Percentiles rank a stretch among this genome's conserved stretches.
These are phyloP conservation scores for Eustalomyia histrio DNA, from an alignment of 2,888 invertebrate species.

Conservation along the genomic window DNA sequence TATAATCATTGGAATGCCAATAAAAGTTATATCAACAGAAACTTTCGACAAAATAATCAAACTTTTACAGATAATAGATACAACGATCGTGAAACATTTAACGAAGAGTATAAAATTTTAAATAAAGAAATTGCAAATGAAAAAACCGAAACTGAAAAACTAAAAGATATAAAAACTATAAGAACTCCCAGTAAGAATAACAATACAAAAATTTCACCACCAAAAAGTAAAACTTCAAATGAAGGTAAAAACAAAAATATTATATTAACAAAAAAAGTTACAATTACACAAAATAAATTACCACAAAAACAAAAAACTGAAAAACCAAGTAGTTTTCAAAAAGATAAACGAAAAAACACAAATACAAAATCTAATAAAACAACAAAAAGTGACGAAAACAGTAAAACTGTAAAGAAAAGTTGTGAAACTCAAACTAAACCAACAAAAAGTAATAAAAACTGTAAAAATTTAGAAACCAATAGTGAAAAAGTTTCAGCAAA, in stretches of 20 bases:
- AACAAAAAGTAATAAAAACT: not conserved
- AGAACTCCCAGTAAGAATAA: not conserved
- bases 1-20: slow-evolving; percentile 25
- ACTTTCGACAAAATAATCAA: slow-evolving; percentile 14
- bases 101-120: slow-evolving; percentile 39
- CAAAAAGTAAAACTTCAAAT: not conserved
- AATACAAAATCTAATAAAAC: not conserved
- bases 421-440: not conserved
- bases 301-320: not conserved
- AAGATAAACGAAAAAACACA: not conserved
- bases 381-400: not conserved
- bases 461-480: not conserved
- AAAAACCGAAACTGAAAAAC: slow-evolving; percentile 1
- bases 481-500: not conserved
- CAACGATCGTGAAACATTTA: slow-evolving; percentile 22
- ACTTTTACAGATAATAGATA: slow-evolving; percentile 7
- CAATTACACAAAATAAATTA: not conserved
- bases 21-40: slow-evolving; percentile 1
- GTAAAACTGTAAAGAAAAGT: not conserved
- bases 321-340: too few species aligned
- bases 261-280: not conserved
- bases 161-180: not conserved
- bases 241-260: not conserved
- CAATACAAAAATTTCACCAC: not conserved
- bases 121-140: slow-evolving; percentile 1